A percentile compares a stretch with the other conserved stretches of the same genome.
Evolutionary conservation across 2,113 vertebrate species (phyloP).

Genomic region (Aphyosemion australe): DNA sequence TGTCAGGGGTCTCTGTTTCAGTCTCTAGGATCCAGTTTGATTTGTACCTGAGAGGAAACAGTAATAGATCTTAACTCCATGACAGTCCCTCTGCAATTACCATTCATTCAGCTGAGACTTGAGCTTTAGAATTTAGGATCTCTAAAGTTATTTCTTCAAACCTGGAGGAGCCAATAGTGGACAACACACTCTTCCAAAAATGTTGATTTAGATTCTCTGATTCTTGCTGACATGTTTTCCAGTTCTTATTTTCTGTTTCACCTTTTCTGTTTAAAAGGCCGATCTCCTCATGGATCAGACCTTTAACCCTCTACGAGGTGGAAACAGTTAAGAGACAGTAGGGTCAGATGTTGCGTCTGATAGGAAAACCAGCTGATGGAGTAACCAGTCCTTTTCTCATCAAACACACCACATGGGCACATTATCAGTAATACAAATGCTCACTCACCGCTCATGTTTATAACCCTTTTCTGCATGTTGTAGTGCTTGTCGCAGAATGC

Average conservation of each 20-base stretch:
- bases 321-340: slow-evolving; percentile 57
- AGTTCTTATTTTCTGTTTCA: slow-evolving; percentile 1
- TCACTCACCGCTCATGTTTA: slow-evolving; percentile 2
- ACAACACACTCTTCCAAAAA: no score
- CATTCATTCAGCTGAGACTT: no score
- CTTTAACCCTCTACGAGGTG: slow-evolving; percentile 32
- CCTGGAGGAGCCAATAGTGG: no score
- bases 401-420: slow-evolving; percentile 34
- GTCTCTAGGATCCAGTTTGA: no score
- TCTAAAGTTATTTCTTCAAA: no score
- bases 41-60: no score
- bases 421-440: slow-evolving; percentile 1
- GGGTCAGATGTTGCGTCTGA: slow-evolving; percentile 63
- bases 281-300: slow-evolving; percentile 11
- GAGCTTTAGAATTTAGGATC: no score
- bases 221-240: background rate
- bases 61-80: no score
- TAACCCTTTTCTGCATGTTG: background rate
- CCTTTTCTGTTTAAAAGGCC: slow-evolving; percentile 7
- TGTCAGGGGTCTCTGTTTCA: no score
- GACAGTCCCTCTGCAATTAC: no score
- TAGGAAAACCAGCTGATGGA: slow-evolving; percentile 65
- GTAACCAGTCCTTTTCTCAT: slow-evolving; percentile 54
- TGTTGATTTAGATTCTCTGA: no score
- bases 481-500: slow-evolving; percentile 4